These are phyloP conservation scores for Gadopsis marmoratus DNA, from an alignment of 2,797 vertebrate species.

Conservation along the genomic window DNA sequence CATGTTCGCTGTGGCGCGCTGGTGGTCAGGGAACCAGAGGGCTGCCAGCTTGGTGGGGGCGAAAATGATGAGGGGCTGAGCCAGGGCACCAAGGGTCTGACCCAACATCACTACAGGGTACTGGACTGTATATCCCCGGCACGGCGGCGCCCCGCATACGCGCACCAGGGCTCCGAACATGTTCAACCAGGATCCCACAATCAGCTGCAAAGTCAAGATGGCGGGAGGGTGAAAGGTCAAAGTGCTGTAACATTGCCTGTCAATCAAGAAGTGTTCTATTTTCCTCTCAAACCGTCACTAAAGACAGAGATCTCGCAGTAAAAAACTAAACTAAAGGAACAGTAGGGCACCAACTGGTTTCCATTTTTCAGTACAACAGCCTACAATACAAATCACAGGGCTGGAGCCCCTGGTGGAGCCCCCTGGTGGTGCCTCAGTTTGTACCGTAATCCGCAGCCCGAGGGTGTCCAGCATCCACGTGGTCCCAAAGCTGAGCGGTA, in stretches of 20 bases:
- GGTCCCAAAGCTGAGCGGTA: slow-evolving; percentile 89
- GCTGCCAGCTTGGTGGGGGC: slow-evolving; percentile 95
- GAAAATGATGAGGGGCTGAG: slow-evolving; percentile 94
- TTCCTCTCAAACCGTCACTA: background rate
- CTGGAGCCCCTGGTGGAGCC: background rate
- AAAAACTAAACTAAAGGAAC: background rate
- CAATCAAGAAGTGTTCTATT: too few relatives aligned
- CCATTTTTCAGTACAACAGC: background rate
- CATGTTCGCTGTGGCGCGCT: slow-evolving; percentile 95
- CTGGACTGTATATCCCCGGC: accelerated
- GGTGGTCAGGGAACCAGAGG: slow-evolving; percentile 95
- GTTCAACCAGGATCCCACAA: slow-evolving; percentile 93
- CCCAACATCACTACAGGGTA: slow-evolving; percentile 87
- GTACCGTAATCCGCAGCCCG: slow-evolving; percentile 90
- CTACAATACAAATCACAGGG: background rate
- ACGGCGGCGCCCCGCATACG: slow-evolving; percentile 62
- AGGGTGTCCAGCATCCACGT: slow-evolving; percentile 93
- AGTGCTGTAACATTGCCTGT: background rate
- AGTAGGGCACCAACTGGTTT: background rate
- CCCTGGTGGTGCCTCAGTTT: slow-evolving; percentile 24
- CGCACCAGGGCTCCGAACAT: slow-evolving; percentile 88
- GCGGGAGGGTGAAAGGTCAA: background rate
- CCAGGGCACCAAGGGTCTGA: slow-evolving; percentile 90
- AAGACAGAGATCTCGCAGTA: background rate
- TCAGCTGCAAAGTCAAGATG: slow-evolving; percentile 80